Evolutionary conservation across 2,113 vertebrate species (phyloP).

Genomic region (Platichthys flesus): DNA sequence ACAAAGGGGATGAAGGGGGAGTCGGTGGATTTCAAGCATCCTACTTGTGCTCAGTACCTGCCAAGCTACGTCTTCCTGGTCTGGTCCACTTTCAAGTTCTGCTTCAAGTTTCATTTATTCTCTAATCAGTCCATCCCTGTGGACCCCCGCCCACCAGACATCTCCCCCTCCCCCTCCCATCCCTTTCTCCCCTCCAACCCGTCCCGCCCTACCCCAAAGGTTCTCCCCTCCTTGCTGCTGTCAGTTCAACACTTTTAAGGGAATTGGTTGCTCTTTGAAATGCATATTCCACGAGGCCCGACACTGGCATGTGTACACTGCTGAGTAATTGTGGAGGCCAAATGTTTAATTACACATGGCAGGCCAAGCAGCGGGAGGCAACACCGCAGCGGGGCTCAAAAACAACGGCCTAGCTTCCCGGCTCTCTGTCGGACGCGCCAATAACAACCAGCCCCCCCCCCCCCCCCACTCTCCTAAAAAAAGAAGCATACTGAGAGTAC

Average conservation of each 20-base stretch:
- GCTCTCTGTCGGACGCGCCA: constrained; percentile 68
- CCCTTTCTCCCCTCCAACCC: constrained; percentile 37
- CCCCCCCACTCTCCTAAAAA: constrained; percentile 55
- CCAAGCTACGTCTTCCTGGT: constrained; percentile 7
- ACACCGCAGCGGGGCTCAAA: constrained; percentile 86
- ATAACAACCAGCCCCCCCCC: constrained; percentile 76
- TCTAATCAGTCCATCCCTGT: constrained; percentile 93
- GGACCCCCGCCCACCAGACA: constrained; percentile 21
- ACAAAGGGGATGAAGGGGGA: neutral
- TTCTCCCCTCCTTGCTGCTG: constrained; percentile 85
- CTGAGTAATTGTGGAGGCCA: constrained; percentile 96
- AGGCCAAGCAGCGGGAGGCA: constrained; percentile 94
- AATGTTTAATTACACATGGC: constrained; percentile 99
- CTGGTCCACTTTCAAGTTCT: constrained; percentile 60
- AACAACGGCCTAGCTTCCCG: constrained; percentile 80
- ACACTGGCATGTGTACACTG: constrained; percentile 94
- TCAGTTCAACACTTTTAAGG: constrained; percentile 94
- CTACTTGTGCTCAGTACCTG: constrained; percentile 47
- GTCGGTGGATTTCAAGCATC: neutral
- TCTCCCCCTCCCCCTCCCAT: constrained; percentile 22
- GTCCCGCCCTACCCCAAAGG: constrained; percentile 80
- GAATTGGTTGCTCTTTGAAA: constrained; percentile 95
- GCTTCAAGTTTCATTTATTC: constrained; percentile 88
- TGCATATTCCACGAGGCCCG: constrained; percentile 92
- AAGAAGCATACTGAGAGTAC: constrained; percentile 55